A percentile compares a stretch with the other conserved stretches of the same genome.
phyloP scores from a whole-genome alignment of 1,140 invertebrate genomes.

The Cardiocondyla obscurior region DNA sequence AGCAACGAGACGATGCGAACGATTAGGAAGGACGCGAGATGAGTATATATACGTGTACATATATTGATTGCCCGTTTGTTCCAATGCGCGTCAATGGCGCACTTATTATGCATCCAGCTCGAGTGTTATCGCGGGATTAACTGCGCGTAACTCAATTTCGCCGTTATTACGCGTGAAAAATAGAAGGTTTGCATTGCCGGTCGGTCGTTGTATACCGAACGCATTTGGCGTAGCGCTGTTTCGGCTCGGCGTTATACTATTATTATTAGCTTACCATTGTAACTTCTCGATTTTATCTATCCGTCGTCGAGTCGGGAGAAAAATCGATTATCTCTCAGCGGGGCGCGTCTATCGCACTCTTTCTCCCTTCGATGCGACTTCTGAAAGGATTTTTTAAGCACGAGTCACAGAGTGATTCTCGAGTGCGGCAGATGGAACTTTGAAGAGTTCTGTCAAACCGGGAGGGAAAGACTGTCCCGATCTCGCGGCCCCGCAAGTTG shows the following conservation, averaged over 20 bases:
- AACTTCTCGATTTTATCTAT: neutral
- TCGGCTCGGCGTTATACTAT: neutral
- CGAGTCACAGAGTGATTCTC: neutral
- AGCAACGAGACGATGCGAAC: neutral
- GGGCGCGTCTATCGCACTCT: neutral
- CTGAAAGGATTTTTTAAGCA: conserved; percentile 6
- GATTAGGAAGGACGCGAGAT: neutral
- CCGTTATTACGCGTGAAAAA: neutral
- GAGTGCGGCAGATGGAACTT: neutral
- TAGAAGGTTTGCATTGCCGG: neutral
- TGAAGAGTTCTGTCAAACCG: neutral
- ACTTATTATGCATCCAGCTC: neutral
- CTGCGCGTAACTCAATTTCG: neutral
- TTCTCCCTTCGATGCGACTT: neutral
- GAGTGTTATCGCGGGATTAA: conserved; percentile 19
- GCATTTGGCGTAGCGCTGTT: neutral
- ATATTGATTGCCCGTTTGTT: neutral
- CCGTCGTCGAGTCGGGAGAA: neutral
- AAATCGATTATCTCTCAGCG: neutral
- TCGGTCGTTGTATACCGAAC: neutral
- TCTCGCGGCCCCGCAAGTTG: conserved; percentile 1
- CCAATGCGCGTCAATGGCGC: neutral
- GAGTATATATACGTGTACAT: conserved; percentile 2
- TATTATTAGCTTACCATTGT: neutral
- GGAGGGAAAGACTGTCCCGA: conserved; percentile 10